Evolutionary conservation across 2,797 vertebrate genomes (phyloP).

Genomic region (Rhodeus uyekii): DNA sequence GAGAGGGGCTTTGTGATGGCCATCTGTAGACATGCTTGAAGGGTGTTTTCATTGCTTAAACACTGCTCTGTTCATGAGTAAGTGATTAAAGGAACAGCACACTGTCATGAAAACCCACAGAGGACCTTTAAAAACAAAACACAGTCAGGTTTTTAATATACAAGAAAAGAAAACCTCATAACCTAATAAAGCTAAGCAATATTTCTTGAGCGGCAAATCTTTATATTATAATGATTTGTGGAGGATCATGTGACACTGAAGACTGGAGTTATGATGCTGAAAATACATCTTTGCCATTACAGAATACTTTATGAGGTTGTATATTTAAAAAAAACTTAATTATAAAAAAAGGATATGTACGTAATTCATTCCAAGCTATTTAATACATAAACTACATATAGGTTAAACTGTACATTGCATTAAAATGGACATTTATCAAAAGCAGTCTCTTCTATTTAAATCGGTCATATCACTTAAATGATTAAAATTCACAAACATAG

Average conservation of each 20-base stretch:
- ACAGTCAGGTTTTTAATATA: neutral
- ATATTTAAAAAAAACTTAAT: neutral
- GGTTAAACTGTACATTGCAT: neutral
- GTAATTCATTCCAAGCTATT: neutral
- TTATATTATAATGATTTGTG: neutral
- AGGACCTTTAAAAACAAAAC: slow-evolving; percentile 19
- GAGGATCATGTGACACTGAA: neutral
- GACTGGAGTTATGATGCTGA: neutral
- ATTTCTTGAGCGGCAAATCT: neutral
- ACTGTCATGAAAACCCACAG: slow-evolving; percentile 19
- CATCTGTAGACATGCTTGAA: slow-evolving; percentile 1
- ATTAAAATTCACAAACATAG: neutral
- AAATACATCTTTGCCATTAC: neutral
- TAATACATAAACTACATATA: neutral
- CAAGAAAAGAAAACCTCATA: neutral
- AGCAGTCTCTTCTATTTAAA: neutral
- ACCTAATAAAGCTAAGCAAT: neutral
- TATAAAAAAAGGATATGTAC: neutral
- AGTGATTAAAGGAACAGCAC: slow-evolving; percentile 40
- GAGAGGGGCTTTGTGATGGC: slow-evolving; percentile 24
- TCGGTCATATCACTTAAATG: neutral
- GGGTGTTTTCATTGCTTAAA: slow-evolving; percentile 27
- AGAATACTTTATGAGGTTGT: neutral
- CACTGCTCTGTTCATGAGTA: slow-evolving; percentile 27
- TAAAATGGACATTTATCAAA: too few species aligned